phyloP scores from a whole-genome alignment of 2,888 invertebrate species.

The Synergus itoensis region DNA sequence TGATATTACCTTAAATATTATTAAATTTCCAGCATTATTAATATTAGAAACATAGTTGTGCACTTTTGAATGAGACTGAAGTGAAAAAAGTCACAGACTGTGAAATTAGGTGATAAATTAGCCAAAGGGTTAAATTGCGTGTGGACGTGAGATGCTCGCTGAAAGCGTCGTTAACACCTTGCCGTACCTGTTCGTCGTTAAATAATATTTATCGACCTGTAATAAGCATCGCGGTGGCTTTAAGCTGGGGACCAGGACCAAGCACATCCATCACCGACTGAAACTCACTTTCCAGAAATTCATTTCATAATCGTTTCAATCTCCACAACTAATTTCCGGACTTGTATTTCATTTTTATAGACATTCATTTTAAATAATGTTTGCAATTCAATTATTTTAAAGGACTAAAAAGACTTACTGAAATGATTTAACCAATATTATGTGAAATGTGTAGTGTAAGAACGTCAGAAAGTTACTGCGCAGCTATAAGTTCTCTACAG shows the following conservation, averaged over 20 bases:
- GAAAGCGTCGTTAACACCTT: conserved; percentile 63
- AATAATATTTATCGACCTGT: conserved; percentile 61
- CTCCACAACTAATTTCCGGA: background rate
- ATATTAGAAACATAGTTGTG: background rate
- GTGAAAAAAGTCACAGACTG: background rate
- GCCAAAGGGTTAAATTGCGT: conserved; percentile 35
- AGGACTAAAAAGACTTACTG: no score
- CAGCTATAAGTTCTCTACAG: no score
- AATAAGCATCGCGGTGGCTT: conserved; percentile 49
- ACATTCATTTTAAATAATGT: background rate
- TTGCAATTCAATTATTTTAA: no score
- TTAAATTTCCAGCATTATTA: background rate
- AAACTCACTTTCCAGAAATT: conserved; percentile 13
- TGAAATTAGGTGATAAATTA: conserved; percentile 38
- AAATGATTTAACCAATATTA: no score
- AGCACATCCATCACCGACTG: conserved; percentile 37
- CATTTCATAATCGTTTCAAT: conserved; percentile 22
- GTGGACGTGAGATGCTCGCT: conserved; percentile 43
- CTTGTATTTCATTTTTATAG: background rate
- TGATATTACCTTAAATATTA: no score
- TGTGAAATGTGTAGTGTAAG: no score
- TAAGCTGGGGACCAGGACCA: conserved; percentile 35
- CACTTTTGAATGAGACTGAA: background rate
- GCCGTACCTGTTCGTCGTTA: conserved; percentile 56
- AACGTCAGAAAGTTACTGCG: no score